Conservation (phyloP, 2,113 vertebrate genomes). For the Seriola quinqueradiata region DNA sequence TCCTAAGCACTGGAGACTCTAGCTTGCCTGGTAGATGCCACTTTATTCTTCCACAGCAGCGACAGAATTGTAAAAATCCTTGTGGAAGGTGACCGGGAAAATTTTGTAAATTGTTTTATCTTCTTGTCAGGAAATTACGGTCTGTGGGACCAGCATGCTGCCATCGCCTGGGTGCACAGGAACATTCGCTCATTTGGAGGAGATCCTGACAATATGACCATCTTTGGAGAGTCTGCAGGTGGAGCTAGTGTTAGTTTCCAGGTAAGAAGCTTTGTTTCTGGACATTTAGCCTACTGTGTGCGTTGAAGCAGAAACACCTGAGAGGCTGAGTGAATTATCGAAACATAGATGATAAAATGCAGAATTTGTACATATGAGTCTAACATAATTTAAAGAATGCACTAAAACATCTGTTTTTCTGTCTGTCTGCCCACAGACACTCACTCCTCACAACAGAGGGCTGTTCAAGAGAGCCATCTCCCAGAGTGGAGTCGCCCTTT, state of each 20-base stretch:
- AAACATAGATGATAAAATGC: not conserved
- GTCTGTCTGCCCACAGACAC: constrained; percentile 75
- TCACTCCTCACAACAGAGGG: constrained; percentile 92
- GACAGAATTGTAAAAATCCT: not conserved
- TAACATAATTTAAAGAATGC: not conserved
- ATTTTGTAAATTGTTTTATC: not conserved
- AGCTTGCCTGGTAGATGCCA: constrained; percentile 57
- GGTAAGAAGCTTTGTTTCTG: constrained; percentile 76
- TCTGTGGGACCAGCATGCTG: constrained; percentile 95
- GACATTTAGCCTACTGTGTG: not conserved
- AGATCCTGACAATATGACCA: constrained; percentile 90
- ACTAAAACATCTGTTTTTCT: not conserved
- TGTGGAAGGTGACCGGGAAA: fast-evolving
- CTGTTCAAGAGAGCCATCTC: constrained; percentile 92
- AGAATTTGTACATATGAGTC: not conserved
- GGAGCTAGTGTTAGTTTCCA: constrained; percentile 86
- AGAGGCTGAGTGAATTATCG: not conserved
- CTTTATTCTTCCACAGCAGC: constrained; percentile 80
- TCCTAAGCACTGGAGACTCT: constrained; percentile 93
- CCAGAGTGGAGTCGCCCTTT: constrained; percentile 90
- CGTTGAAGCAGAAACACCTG: not conserved
- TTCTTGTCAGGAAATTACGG: constrained; percentile 89
- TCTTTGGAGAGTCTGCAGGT: constrained; percentile 97
- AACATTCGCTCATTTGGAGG: constrained; percentile 95
- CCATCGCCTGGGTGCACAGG: constrained; percentile 95